Base-by-base conservation (phyloP, 2,888 invertebrate species). In the Biston betularia region DNA sequence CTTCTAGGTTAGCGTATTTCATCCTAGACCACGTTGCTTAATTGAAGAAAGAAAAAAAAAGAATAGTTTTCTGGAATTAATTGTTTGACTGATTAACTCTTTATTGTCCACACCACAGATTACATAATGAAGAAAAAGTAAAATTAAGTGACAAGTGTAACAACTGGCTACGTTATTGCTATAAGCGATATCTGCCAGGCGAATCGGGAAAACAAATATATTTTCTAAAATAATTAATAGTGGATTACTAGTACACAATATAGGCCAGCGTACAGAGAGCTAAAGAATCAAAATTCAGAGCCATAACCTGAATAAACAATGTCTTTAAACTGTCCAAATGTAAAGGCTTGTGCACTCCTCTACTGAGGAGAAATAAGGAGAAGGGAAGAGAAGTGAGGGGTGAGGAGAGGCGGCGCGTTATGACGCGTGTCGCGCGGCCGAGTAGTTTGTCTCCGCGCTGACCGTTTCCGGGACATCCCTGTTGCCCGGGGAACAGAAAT, bases 401-500 rank as follows among this genome's bases (percentile, higher is more conserved):
- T 3, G 57, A 14, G 67, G 48, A 11, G 57, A 14, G 67, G 75
- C 75, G 74, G 75, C 78, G 87, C 83, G 92, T 92, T 93, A 92
- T 92, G 92, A 87, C 88, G 92, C 92, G 92, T 92, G 89, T 87
- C 91, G 85, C 80, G 80, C 74, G 77, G 78, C 77, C 77, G 76
- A 80, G 85, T 88, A 89, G 89, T 90, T 92, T 91, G 92, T 92
- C 90, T 89, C 86, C 82, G 65, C 75, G 82, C 78, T 89, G 90
- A 88, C 92, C 92, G 83, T 89, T 93, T 93, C 92, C 92, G 89
- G 90, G 75, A 75, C 85, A 82, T 83, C 85, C 84, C 86, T 82
- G 57, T 80, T 79, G 77, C 75, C 73, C 69, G 46, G 52, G 40
- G 74, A 66, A 78, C 74, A 75, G 44, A 33, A 67, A 70, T 52